phyloP scores from a whole-genome alignment of 1,140 invertebrate genomes.

The Orchestia grillus region DNA sequence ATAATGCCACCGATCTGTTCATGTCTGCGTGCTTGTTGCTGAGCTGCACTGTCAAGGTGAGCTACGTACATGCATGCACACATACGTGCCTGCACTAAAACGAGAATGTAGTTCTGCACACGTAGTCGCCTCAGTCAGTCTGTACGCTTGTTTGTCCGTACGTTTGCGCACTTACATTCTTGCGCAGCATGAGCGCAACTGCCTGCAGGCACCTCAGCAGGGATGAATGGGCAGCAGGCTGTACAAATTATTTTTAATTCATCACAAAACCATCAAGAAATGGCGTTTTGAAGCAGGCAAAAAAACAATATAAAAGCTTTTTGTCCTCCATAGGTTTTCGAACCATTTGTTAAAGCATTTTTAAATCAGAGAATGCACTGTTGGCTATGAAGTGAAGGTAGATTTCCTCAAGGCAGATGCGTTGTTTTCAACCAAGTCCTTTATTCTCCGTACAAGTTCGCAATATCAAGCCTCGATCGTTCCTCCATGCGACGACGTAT shows the following conservation, averaged over 20 bases:
- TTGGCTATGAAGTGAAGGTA: background rate
- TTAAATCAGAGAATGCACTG: background rate
- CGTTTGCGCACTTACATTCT: background rate
- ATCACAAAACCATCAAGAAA: background rate
- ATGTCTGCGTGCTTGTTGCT: background rate
- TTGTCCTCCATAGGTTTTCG: background rate
- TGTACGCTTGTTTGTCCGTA: background rate
- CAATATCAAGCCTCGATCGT: background rate
- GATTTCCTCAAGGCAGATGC: background rate
- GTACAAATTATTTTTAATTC: background rate
- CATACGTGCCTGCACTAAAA: background rate
- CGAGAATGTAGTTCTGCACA: background rate
- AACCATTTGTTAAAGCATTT: background rate
- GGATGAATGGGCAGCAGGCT: background rate
- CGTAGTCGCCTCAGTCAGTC: background rate
- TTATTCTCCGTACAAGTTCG: background rate
- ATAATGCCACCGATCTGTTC: background rate
- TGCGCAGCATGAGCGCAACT: too few relatives aligned
- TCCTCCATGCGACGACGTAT: background rate
- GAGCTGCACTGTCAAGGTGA: background rate
- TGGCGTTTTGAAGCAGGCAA: background rate
- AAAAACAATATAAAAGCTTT: background rate
- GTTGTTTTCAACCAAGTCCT: background rate
- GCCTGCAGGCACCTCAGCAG: background rate
- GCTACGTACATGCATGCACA: background rate